phyloP scores from a whole-genome alignment of 2,113 vertebrate species.

The Eonycteris spelaea region DNA sequence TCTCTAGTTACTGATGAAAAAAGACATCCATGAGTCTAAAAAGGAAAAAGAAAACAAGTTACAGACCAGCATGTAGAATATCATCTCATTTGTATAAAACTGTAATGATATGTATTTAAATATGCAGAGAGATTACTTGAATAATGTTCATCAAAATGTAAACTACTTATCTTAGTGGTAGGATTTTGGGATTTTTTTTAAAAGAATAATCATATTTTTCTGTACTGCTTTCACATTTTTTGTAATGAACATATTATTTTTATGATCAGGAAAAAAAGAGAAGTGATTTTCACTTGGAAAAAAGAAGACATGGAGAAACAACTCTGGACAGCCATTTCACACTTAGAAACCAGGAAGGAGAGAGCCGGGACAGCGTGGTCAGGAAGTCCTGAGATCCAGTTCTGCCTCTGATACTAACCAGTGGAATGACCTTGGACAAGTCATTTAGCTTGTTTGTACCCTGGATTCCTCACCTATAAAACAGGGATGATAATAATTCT shows the following conservation, averaged over 20 bases:
- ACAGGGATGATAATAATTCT: neutral
- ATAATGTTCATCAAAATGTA: constrained; percentile 36
- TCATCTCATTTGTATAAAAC: constrained; percentile 39
- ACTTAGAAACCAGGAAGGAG: neutral
- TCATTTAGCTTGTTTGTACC: neutral
- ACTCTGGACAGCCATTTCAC: neutral
- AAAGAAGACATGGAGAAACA: neutral
- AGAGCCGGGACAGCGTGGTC: neutral
- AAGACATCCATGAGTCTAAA: neutral
- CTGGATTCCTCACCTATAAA: neutral
- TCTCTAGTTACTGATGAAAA: neutral
- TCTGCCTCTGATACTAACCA: neutral
- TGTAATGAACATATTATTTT: constrained; percentile 45
- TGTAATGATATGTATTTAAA: constrained; percentile 45
- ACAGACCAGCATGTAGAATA: neutral
- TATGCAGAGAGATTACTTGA: neutral
- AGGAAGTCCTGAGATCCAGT: neutral
- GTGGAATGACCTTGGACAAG: neutral
- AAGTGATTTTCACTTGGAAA: neutral
- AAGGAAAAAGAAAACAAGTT: neutral
- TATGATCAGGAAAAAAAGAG: neutral
- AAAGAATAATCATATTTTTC: constrained; percentile 36
- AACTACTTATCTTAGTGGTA: constrained; percentile 23
- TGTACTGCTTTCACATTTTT: constrained; percentile 30
- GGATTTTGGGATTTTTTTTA: constrained; percentile 24